phyloP scores from a whole-genome alignment of 2,113 vertebrate species.

The Noctilio leporinus region DNA sequence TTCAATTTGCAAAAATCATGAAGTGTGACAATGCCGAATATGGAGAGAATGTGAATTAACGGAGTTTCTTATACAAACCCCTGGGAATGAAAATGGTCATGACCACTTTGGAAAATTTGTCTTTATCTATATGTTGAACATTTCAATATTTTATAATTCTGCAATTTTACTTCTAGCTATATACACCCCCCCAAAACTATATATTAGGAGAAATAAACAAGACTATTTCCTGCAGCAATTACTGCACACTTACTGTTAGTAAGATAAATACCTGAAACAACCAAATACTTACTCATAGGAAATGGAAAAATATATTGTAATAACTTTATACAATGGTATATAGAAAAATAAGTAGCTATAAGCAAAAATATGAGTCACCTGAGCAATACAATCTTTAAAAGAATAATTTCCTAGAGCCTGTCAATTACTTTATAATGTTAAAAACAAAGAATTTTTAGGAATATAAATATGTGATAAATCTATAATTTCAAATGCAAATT shows the following conservation, averaged over 20 bases:
- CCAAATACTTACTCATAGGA: neutral
- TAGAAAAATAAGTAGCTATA: neutral
- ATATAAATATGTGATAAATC: neutral
- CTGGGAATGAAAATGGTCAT: neutral
- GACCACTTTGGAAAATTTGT: neutral
- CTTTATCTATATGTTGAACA: neutral
- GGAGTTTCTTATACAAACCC: neutral
- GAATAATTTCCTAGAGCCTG: neutral
- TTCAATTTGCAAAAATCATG: neutral
- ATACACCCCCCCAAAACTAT: neutral
- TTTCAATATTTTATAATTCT: neutral
- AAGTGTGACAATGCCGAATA: neutral
- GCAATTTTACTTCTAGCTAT: neutral
- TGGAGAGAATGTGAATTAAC: neutral
- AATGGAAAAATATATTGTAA: neutral
- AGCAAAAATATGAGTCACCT: neutral
- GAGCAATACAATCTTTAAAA: neutral
- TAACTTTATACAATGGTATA: neutral
- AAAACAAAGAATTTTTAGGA: slow-evolving; percentile 7
- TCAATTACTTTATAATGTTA: neutral
- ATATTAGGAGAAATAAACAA: neutral
- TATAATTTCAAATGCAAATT: neutral
- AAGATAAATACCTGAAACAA: neutral
- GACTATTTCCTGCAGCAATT: neutral
- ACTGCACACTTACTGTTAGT: neutral